Evolutionary conservation across 2,113 vertebrate species (phyloP), one percentile per base, ranked within the genome.

Genomic region (Lepus americanus): DNA sequence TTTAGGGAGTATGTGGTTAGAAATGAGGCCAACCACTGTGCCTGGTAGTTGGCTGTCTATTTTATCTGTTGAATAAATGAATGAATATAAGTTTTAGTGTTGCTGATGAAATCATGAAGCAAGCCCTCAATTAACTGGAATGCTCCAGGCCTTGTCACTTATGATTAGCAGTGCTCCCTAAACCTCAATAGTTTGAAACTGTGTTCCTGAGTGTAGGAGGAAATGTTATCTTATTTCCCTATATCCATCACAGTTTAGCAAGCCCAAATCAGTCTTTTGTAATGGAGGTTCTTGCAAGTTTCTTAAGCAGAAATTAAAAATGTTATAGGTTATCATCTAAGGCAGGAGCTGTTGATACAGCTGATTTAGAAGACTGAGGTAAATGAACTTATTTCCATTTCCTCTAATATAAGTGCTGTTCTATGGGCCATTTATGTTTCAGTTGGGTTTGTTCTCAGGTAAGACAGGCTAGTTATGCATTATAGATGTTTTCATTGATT

Each of bases 11-110:
- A 33, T 9, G 49, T 10, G 17, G 61, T 72, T 85, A 77, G 53
- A 91, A 84, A 85, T 11, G 8, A 89, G 27, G 53, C 31, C 17
- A 13, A 44, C 31, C 88, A 77, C 39, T 53, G 49, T 53, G 49
- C 17, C 17, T 39, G 70, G 64, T 63, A n/a, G 23, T 27, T 88
- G 67, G 90, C 61, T 87, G 59, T 55, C 49, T 73, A 67, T 69
- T 51, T 82, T 96, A 90, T 80, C 90, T 93, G 83, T 69, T 95
- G 64, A 66, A 53, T 73, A 70, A 79, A 76, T 59, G 61, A 81
- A 73, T 23, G 69, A 82, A 36, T 84, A 33, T 61, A 91, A 82
- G 69, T 16, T 63, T 85, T 67, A 77, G n/a, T 59, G 64, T 81
- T 89, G 53, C 22, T 77, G 36, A 78, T 53, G 17, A 74, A 78